phyloP scores from a whole-genome alignment of 2,888 invertebrate genomes.

The Salticus scenicus region DNA sequence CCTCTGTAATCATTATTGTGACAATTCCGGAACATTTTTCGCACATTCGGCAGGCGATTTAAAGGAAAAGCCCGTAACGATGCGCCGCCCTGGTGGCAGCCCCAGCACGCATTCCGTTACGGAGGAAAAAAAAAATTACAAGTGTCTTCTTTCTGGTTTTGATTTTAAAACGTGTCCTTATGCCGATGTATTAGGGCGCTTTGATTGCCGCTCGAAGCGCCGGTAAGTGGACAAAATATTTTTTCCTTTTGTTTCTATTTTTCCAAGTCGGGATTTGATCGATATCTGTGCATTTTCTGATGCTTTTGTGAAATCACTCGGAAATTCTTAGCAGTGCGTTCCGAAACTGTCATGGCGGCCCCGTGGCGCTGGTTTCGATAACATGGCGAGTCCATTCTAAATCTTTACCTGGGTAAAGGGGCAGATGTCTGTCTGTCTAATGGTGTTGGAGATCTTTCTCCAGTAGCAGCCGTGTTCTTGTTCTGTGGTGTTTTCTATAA shows the following conservation, averaged over 20 bases:
- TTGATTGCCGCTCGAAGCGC: neutral
- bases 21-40: neutral
- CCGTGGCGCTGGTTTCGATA: conserved; percentile 42
- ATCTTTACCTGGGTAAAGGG: neutral
- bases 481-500: neutral
- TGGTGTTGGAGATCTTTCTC: neutral
- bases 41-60: neutral
- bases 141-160: neutral
- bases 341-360: conserved; percentile 54
- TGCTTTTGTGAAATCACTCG: neutral
- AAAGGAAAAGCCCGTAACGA: neutral
- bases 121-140: neutral
- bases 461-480: neutral
- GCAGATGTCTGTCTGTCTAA: neutral
- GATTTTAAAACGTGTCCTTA: neutral
- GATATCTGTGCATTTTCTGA: neutral
- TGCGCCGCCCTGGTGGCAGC: neutral
- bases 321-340: neutral
- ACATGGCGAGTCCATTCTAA: conserved; percentile 46
- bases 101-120: neutral
- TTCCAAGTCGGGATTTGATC: neutral
- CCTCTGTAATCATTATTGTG: neutral
- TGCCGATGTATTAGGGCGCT: neutral
- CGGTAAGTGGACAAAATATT: neutral
- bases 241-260: neutral